Evolutionary conservation across 2,888 invertebrate genomes (phyloP).

Genomic region (Dryobota labecula): DNA sequence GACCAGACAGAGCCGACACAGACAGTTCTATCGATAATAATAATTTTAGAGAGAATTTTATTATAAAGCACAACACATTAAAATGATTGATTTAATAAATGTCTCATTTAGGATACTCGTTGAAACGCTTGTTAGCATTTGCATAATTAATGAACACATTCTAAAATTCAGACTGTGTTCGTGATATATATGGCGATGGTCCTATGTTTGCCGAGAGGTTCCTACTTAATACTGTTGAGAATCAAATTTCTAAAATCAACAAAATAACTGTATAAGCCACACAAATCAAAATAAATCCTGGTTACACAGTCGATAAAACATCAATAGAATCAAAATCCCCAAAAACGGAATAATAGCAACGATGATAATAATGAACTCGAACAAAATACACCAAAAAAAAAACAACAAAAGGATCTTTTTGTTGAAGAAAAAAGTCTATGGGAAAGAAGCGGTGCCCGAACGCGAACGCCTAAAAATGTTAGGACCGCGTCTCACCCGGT

Average conservation of each 20-base stretch:
- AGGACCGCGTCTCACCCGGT: conserved; percentile 79
- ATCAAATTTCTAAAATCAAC: conserved; percentile 13
- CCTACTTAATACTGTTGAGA: background rate
- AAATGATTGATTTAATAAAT: conserved; percentile 53
- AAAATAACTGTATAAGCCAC: conserved; percentile 6
- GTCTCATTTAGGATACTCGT: conserved; percentile 39
- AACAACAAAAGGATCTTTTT: conserved; percentile 70
- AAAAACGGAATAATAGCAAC: conserved; percentile 49
- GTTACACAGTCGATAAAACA: conserved; percentile 45
- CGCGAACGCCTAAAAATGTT: conserved; percentile 87
- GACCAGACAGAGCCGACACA: background rate
- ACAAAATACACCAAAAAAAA: conserved; percentile 68
- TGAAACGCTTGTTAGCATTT: conserved; percentile 49
- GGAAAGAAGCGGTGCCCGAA: conserved; percentile 80
- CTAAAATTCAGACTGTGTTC: conserved; percentile 12
- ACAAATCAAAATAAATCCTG: conserved; percentile 4
- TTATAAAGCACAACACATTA: conserved; percentile 12
- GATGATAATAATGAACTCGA: conserved; percentile 64
- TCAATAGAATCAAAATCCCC: conserved; percentile 36
- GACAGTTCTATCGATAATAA: conserved; percentile 14
- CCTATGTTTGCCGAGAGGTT: background rate
- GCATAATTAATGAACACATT: conserved; percentile 54
- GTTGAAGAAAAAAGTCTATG: conserved; percentile 77
- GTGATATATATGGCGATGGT: conserved; percentile 10
- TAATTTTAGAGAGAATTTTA: conserved; percentile 26